Percentiles rank a stretch among this genome's conserved stretches.
These are phyloP conservation scores for human DNA, from an alignment of 2,113 vertebrate species.

Conservation along the genomic window DNA sequence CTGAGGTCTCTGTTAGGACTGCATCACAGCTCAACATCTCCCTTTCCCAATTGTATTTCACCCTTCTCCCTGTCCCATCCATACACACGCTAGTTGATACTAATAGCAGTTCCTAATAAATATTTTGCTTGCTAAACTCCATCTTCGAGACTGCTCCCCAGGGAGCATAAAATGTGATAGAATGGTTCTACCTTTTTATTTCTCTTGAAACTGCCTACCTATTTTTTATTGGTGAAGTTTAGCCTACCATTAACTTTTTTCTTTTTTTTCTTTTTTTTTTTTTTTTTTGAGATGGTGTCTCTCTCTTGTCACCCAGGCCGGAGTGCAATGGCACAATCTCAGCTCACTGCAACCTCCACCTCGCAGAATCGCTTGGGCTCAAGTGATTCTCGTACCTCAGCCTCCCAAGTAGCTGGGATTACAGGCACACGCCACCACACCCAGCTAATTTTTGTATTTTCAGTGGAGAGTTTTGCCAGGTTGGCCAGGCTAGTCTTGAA, in stretches of 20 bases:
- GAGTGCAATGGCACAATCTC: no score
- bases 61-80: rapidly evolving
- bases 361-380: no score
- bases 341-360: no score
- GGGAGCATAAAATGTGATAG: background rate
- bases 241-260: background rate
- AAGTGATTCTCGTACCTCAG: no score
- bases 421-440: no score
- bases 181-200: background rate
- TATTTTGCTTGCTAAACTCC: background rate
- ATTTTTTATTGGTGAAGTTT: background rate
- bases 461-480: no score
- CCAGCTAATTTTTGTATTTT: no score
- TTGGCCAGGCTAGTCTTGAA: no score
- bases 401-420: no score
- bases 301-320: no score
- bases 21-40: background rate
- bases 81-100: background rate
- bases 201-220: slow-evolving; percentile 7
- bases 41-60: background rate
- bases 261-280: no score
- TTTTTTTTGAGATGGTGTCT: no score
- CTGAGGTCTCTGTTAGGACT: background rate
- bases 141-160: background rate
- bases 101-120: background rate